Percentiles rank a stretch among this genome's conserved stretches.
Evolutionary conservation across 2,888 invertebrate genomes (phyloP).

Genomic region (Neoscelio sp.): DNA sequence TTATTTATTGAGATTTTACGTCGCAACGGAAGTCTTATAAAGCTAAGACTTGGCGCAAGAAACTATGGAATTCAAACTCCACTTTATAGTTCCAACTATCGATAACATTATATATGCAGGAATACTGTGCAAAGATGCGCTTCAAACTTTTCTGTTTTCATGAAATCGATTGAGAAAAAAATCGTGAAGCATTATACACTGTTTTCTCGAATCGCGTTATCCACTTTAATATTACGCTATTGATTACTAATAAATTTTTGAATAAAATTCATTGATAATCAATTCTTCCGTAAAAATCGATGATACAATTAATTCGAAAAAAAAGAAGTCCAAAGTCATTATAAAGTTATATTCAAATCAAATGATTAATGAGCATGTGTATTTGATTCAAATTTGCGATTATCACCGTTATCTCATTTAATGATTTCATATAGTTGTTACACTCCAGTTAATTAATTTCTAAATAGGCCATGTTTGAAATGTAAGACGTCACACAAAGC

Average conservation of each 20-base stretch:
- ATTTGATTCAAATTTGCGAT: constrained; percentile 1
- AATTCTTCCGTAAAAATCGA: too few relatives aligned
- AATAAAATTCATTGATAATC: too few relatives aligned
- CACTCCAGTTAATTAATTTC: constrained; percentile 27
- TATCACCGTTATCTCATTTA: constrained; percentile 7
- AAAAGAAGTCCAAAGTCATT: too few relatives aligned
- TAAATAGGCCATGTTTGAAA: constrained; percentile 18
- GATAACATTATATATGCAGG: not conserved
- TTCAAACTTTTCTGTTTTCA: too few relatives aligned
- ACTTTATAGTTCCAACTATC: constrained; percentile 5
- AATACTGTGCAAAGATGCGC: not conserved
- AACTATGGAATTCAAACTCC: not conserved
- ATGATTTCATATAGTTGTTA: constrained; percentile 5
- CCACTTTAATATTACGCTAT: too few relatives aligned
- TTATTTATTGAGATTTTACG: constrained; percentile 3
- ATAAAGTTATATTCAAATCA: too few relatives aligned
- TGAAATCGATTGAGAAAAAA: too few relatives aligned
- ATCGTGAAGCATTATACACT: too few relatives aligned
- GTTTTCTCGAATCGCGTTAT: too few relatives aligned
- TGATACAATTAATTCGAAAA: too few relatives aligned
- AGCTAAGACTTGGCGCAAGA: not conserved
- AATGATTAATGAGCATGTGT: too few relatives aligned
- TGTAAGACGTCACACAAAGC: constrained; percentile 24
- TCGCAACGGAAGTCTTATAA: constrained; percentile 2
- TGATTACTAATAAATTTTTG: too few relatives aligned